A percentile compares a stretch with the other conserved stretches of the same genome.
These are phyloP conservation scores for Cecropterus lyciades DNA, from an alignment of 1,140 invertebrate species.

Conservation along the genomic window DNA sequence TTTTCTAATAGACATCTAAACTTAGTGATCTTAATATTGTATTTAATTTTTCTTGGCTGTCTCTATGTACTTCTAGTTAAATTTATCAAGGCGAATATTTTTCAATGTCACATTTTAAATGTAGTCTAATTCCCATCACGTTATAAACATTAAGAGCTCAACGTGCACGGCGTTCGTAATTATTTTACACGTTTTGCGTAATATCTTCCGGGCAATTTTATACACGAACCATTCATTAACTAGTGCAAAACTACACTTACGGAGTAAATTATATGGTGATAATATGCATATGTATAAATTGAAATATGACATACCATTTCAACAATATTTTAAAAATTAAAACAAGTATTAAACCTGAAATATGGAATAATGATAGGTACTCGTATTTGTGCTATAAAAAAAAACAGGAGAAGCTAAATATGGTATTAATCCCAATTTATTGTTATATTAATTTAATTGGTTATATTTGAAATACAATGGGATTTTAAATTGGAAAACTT, in stretches of 20 bases:
- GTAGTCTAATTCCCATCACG: constrained; percentile 18
- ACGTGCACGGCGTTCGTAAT: constrained; percentile 9
- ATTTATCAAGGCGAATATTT: not conserved
- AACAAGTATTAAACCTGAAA: too few relatives aligned
- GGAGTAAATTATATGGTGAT: constrained; percentile 3
- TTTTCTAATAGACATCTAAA: too few relatives aligned
- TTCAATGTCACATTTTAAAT: constrained; percentile 15
- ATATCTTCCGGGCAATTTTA: constrained; percentile 21
- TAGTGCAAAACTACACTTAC: constrained; percentile 16
- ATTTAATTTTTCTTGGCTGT: too few relatives aligned
- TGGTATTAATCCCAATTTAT: too few relatives aligned
- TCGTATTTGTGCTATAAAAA: too few relatives aligned
- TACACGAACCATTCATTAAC: constrained; percentile 22
- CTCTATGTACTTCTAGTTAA: not conserved
- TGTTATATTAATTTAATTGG: too few relatives aligned
- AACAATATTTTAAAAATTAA: too few relatives aligned
- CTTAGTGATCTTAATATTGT: too few relatives aligned
- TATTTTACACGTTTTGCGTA: constrained; percentile 20
- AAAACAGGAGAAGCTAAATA: too few relatives aligned
- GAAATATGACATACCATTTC: not conserved
- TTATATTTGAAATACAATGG: too few relatives aligned
- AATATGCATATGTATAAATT: not conserved
- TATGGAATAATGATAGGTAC: too few relatives aligned
- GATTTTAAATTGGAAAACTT: too few relatives aligned
- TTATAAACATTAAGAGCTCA: constrained; percentile 15